A percentile compares a stretch with the other conserved stretches of the same genome.
phyloP scores from a whole-genome alignment of 1,140 invertebrate genomes.

The Drosophila mojavensis region DNA sequence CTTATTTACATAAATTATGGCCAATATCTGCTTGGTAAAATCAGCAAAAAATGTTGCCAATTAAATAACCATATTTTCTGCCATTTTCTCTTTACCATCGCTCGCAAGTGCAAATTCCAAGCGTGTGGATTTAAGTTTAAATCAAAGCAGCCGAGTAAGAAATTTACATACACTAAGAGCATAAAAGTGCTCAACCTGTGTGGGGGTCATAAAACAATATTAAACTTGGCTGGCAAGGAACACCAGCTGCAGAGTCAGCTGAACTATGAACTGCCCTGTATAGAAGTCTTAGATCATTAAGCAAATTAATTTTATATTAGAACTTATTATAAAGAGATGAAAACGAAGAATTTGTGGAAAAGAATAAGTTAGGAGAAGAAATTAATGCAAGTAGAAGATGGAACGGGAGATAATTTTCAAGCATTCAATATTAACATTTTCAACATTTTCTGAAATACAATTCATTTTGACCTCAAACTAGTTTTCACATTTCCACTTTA shows the following conservation, averaged over 20 bases:
- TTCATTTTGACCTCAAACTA: no score
- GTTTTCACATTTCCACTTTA: background rate
- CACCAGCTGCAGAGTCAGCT: background rate
- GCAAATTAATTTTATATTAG: background rate
- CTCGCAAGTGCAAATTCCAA: slow-evolving; percentile 1
- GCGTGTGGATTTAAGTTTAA: slow-evolving; percentile 24
- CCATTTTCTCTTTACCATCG: background rate
- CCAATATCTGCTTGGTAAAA: slow-evolving; percentile 22
- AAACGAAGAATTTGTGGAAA: no score
- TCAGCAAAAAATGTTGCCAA: slow-evolving; percentile 34
- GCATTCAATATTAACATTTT: no score
- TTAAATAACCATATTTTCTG: slow-evolving; percentile 35
- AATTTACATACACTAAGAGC: slow-evolving; percentile 49
- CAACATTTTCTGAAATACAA: no score
- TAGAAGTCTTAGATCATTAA: background rate
- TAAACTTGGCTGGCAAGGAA: slow-evolving; percentile 3
- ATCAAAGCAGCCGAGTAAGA: slow-evolving; percentile 17
- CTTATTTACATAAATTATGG: slow-evolving; percentile 45
- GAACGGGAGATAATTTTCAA: no score
- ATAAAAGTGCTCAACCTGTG: slow-evolving; percentile 42
- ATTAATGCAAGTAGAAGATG: no score
- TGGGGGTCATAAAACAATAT: slow-evolving; percentile 45
- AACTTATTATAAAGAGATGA: no score
- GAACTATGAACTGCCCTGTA: background rate
- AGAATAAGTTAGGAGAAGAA: no score